Base-by-base conservation (phyloP, 35 echinoderm and acorn worm genomes). In the Ptychodera flava region DNA sequence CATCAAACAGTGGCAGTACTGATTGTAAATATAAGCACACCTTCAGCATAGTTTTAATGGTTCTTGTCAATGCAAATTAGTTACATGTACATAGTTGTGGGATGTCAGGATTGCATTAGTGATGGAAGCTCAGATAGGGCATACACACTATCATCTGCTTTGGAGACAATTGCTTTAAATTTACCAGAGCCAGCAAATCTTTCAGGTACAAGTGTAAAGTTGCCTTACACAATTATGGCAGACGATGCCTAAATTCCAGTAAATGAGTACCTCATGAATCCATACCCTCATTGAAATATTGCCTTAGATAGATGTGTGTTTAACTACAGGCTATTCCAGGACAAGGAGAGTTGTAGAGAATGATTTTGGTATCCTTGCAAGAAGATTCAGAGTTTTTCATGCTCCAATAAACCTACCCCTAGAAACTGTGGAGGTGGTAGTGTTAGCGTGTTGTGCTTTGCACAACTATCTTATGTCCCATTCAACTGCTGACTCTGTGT, bases 191-290 rank as follows among this genome's bases (percentile, higher is more conserved):
- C 88, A 79, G 32, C 22, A 6, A 1, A 31, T 0, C n/a, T 53
- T 1, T 22, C 52, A 0, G 29, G 33, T 10, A 35, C 31, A 31
- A 33, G 27, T 10, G 88, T 78, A 22, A 31, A 37, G 15, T 16
- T 92, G 30, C 88, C 90, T 27, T 83, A 87, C 80, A 87, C 88
- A 0, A 36, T 92, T 33, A 81, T 92, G 0, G 93, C 78, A 76
- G 93, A 95, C 85, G 90, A 90, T 2, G 93, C 93, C 16, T 92
- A n/a, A n/a, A n/a, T 95, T 38, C 93, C 93, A n/a, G 33, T 90
- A 29, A 89, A 85, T 77, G 0, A 78, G 1, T 30, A 92, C 30
- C 14, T 95, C 15, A 86, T 95, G 83, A 85, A 79, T 37, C 86
- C 91, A 0, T 92, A 31, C 82, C 35, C 78, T 38, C 34, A 16